Evolutionary conservation across 1,140 invertebrate genomes (phyloP), one percentile per base, ranked within the genome.

Genomic region (Aradophagus sp.): DNA sequence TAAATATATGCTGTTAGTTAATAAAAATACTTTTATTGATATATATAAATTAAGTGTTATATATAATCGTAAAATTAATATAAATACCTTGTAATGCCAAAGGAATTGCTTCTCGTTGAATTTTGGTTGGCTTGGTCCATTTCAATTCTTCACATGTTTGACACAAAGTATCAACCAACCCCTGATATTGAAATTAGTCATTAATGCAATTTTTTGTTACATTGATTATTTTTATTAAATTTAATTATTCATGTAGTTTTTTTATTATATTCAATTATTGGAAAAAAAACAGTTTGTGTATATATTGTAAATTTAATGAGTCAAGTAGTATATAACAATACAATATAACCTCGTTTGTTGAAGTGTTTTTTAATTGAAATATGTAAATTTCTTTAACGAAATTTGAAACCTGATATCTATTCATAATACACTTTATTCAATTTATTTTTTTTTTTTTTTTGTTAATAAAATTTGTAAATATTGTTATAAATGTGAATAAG

Each of bases 71-170:
- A 12, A 34, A 11, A 32, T 31, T 3, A 42, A 27, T n/a, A 32
- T 19, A 32, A 32, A 23, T 17, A 86, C 96, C 96, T 88, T 95
- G 85, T 19, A 99, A 81, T 2, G 96, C 93, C 10, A 96, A 80
- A 5, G 97, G 97, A 78, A 99, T 95, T 1, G 97, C 89, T 87
- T 99, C 96, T 32, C 87, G 90, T 83, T 99, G 98, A 78, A 99
- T 99, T 86, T 96, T 96, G 5, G 96, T 93, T 2, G 98, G 97
- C 19, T 86, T 83, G 76, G 91, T 94, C 98, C 98, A 99, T 89
- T 97, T 96, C 52, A 99, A 86, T 67, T 93, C 89, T 75, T 93
- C 89, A 87, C 96, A 98, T 0, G 96, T 94, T 87, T 97, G 92
- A 84, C 94, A 96, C 16, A 99, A 81, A 2, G 92, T 91, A 77